phyloP scores from a whole-genome alignment of 2,113 vertebrate genomes.

The Tor tambroides region DNA sequence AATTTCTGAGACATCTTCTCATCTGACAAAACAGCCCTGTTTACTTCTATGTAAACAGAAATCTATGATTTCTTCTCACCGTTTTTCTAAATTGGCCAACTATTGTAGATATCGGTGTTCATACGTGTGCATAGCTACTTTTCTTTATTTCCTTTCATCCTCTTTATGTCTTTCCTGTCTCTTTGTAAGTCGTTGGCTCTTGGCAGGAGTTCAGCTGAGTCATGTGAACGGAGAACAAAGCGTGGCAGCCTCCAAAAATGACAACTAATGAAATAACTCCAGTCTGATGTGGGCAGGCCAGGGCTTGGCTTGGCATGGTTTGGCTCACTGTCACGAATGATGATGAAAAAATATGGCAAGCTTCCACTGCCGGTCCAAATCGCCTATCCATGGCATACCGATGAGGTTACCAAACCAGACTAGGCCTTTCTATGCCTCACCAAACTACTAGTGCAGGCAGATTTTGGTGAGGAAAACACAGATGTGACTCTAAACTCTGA shows the following conservation, averaged over 20 bases:
- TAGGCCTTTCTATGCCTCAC: background rate
- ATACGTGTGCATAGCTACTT: slow-evolving; percentile 45
- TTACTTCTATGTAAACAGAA: too few relatives aligned
- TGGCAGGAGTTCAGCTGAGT: slow-evolving; percentile 22
- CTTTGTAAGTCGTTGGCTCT: slow-evolving; percentile 12
- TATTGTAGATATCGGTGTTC: background rate
- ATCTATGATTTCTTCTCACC: background rate
- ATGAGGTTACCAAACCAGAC: background rate
- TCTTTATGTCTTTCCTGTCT: slow-evolving; percentile 13
- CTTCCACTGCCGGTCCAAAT: background rate
- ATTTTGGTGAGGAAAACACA: background rate
- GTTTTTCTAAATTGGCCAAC: background rate
- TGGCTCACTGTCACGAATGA: slow-evolving; percentile 29
- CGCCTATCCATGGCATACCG: slow-evolving; percentile 1
- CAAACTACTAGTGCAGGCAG: background rate
- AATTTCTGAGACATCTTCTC: too few relatives aligned
- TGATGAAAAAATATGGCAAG: slow-evolving; percentile 46
- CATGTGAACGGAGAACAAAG: slow-evolving; percentile 54
- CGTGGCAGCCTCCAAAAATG: slow-evolving; percentile 69
- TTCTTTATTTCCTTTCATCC: slow-evolving; percentile 6
- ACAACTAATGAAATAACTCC: slow-evolving; percentile 83
- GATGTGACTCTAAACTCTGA: background rate
- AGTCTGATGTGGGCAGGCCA: slow-evolving; percentile 22
- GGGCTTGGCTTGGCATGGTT: slow-evolving; percentile 40
- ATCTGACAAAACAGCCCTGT: too few relatives aligned